These are phyloP conservation scores for Limnodromus scolopaceus DNA, from an alignment of 2,797 vertebrate genomes.

Conservation along the genomic window DNA sequence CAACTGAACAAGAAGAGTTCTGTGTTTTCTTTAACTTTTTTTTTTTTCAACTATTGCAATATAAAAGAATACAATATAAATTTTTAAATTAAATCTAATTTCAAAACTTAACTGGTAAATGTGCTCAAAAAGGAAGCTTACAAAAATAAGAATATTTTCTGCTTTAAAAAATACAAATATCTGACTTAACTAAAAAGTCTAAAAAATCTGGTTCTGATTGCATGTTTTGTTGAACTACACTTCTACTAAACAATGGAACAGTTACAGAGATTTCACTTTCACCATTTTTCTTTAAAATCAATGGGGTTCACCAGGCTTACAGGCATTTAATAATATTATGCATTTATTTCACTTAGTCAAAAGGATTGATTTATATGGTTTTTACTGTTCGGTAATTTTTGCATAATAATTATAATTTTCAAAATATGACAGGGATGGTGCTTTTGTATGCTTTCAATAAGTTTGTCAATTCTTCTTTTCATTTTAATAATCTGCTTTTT, in stretches of 20 bases:
- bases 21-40: neutral
- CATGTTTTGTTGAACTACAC: neutral
- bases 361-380: neutral
- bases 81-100: neutral
- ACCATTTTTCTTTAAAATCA: neutral
- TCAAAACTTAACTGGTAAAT: neutral
- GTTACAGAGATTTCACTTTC: neutral
- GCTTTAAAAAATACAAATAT: neutral
- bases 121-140: neutral
- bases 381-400: neutral
- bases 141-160: neutral
- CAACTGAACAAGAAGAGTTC: neutral
- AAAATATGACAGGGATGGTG: neutral
- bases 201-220: neutral
- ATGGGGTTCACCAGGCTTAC: neutral
- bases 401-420: neutral
- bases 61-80: neutral
- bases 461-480: neutral
- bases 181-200: neutral
- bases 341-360: neutral
- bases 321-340: neutral
- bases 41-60: neutral
- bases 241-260: neutral
- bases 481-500: neutral
- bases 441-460: neutral